phyloP scores from a whole-genome alignment of 2,797 vertebrate species.

The Falco concolor region DNA sequence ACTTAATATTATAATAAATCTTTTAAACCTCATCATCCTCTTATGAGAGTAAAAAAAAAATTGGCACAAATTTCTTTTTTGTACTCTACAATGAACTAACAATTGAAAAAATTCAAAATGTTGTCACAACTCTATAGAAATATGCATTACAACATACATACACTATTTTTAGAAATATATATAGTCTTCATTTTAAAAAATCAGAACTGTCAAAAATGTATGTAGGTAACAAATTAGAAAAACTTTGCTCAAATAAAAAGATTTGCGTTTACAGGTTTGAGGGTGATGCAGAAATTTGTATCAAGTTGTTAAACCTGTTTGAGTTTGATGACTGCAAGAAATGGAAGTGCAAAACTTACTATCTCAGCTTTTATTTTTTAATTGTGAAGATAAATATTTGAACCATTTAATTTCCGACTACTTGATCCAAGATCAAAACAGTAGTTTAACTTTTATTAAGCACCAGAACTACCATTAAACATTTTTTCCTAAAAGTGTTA shows the following conservation, averaged over 20 bases:
- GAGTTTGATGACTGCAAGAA: background rate
- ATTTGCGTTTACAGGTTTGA: background rate
- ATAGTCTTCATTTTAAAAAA: background rate
- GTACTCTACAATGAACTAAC: background rate
- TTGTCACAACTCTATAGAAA: background rate
- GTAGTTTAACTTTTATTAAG: background rate
- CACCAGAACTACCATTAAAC: background rate
- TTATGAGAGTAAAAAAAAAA: background rate
- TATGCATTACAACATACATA: background rate
- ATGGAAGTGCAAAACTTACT: background rate
- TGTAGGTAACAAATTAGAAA: background rate
- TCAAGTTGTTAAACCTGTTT: background rate
- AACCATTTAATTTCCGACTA: background rate
- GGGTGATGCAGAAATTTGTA: background rate
- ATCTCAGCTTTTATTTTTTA: background rate
- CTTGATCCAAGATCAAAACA: background rate
- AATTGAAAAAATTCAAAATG: background rate
- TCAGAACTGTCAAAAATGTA: background rate
- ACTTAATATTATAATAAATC: background rate
- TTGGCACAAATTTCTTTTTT: background rate
- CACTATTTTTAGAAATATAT: background rate
- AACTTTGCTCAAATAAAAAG: background rate
- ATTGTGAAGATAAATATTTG: background rate
- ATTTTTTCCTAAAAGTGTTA: background rate
- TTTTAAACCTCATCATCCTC: conserved; percentile 35